A percentile compares a stretch with the other conserved stretches of the same genome.
Evolutionary conservation across 37 sponge, comb jelly and placozoan genomes (phyloP).

Genomic region (Haliclona indistincta): DNA sequence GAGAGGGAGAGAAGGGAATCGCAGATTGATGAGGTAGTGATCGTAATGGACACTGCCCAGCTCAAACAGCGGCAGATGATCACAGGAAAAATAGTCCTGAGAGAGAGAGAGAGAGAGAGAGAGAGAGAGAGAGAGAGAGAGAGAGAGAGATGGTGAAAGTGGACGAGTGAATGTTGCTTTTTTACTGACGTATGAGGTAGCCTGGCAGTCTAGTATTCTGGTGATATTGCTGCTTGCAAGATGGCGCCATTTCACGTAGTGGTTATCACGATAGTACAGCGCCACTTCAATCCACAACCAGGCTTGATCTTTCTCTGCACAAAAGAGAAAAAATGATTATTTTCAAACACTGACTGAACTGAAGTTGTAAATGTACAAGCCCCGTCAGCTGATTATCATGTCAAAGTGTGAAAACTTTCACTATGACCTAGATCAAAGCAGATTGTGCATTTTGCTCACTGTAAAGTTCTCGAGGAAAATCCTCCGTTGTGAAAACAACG

Average conservation of each 20-base stretch:
- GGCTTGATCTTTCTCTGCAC: constrained; percentile 3
- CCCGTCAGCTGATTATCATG: no score
- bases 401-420: no score
- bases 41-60: constrained; percentile 71
- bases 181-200: background rate
- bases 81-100: constrained; percentile 28
- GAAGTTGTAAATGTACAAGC: background rate
- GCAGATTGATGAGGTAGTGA: constrained; percentile 68
- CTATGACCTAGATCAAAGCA: no score
- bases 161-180: no score
- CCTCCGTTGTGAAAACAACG: constrained; percentile 29
- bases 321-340: background rate
- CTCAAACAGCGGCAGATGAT: constrained; percentile 71
- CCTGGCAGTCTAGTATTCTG: constrained; percentile 32
- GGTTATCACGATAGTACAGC: constrained; percentile 46
- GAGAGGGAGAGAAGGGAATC: constrained; percentile 62
- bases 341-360: background rate
- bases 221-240: constrained; percentile 46
- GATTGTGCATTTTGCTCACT: no score
- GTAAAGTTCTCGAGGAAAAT: no score
- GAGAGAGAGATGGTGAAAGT: background rate
- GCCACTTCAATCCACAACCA: constrained; percentile 37
- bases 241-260: constrained; percentile 32
- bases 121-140: constrained; percentile 14
- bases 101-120: background rate